These are phyloP conservation scores for Melolontha melolontha DNA, from an alignment of 2,888 invertebrate genomes.

Conservation along the genomic window DNA sequence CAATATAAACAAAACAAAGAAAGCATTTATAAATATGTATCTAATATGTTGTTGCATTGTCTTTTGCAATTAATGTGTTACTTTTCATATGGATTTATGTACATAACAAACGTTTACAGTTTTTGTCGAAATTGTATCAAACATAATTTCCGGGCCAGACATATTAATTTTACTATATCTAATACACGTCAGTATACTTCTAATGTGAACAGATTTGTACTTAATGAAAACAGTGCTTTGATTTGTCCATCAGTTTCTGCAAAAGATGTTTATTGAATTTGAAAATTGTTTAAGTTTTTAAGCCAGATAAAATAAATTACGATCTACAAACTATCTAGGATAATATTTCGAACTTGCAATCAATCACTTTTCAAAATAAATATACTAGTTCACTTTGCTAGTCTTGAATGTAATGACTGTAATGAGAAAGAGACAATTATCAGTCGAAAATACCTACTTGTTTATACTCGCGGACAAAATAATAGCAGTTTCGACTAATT, in stretches of 20 bases:
- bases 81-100: no score
- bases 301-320: conserved; percentile 18
- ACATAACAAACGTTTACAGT: no score
- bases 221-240: not conserved
- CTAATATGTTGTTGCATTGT: no score
- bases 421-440: no score
- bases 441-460: not conserved
- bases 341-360: not conserved
- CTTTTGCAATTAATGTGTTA: no score
- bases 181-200: not conserved
- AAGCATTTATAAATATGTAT: no score
- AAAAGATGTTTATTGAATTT: conserved; percentile 12
- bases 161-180: no score
- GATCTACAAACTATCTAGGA: not conserved
- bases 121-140: no score
- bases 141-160: no score
- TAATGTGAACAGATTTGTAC: not conserved
- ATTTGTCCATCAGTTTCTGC: conserved; percentile 3
- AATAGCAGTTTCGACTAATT: no score
- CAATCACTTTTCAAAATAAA: not conserved
- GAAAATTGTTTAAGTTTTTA: conserved; percentile 16
- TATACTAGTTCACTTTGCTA: not conserved
- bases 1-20: no score
- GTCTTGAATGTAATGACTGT: not conserved
- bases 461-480: not conserved